Conservation (phyloP, 2,797 vertebrate species). For the Sciurus vulgaris region DNA sequence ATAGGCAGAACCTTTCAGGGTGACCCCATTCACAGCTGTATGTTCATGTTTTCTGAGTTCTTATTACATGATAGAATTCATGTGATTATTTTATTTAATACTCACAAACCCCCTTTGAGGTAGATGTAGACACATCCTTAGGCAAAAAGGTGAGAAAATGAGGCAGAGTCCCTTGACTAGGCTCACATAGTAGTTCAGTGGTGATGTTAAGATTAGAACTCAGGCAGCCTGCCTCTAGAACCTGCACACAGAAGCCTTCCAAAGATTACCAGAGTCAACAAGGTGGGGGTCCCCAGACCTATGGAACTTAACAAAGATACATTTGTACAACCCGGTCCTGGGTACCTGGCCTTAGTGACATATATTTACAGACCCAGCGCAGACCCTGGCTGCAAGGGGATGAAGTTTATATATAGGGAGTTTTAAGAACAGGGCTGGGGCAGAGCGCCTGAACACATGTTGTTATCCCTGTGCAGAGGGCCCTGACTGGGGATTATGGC, state of each 20-base stretch:
- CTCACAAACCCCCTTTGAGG: background rate
- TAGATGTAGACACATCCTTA: background rate
- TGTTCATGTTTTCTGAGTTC: constrained; percentile 45
- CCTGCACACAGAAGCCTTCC: background rate
- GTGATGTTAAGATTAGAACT: background rate
- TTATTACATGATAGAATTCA: background rate
- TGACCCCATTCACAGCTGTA: constrained; percentile 10
- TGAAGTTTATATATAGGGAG: background rate
- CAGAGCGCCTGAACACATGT: background rate
- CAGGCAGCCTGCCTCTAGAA: background rate
- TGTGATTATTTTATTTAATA: background rate
- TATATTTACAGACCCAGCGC: background rate
- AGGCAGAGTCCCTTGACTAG: background rate
- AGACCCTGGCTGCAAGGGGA: background rate
- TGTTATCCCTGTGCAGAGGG: background rate
- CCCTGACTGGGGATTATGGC: background rate
- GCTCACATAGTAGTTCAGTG: background rate
- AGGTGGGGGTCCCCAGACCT: no score
- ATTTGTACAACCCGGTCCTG: background rate
- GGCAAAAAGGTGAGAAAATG: background rate
- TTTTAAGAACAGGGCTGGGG: background rate
- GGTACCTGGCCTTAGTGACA: background rate
- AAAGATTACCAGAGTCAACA: background rate
- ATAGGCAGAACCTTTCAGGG: background rate
- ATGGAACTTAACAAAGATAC: background rate